Evolutionary conservation across 2,113 vertebrate genomes (phyloP), one percentile per base, ranked within the genome.

Genomic region (Silurus glanis): DNA sequence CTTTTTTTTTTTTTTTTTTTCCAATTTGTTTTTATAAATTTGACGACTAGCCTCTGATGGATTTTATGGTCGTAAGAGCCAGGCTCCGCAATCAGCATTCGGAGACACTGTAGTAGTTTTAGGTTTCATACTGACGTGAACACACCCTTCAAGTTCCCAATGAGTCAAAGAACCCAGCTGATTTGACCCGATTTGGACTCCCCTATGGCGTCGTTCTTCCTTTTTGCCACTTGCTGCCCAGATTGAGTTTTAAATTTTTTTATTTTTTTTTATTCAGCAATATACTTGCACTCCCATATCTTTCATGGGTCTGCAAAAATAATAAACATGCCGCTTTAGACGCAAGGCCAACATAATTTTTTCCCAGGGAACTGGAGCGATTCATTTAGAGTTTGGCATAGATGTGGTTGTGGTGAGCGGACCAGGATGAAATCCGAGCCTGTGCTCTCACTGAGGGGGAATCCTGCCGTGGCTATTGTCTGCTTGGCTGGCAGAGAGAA

Each of bases 401-500:
- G 82, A 74, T 25, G 79, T 85, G 84, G 37, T 83, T 53, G 16
- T 74, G 83, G 67, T 62, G 51, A 83, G 75, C 58, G 86, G 56
- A 64, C 8, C 58, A 83, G 82, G 51, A n/a, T 86, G 86, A 83
- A 87, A 86, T 83, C 37, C 51, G 85, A 87, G 74, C 71, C 79
- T 81, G 25, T 72, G 72, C 82, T 84, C 71, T 86, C 64, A 45
- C 59, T 45, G 81, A 80, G 62, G 55, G 76, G 90, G 87, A 76
- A 78, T 87, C 85, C 83, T 76, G 83, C 83, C 75, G 71, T 88
- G 87, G 78, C 83, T 79, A 88, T 89, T 88, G 84, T 84, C 82
- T 64, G 85, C 72, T 82, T 88, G 85, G 89, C 85, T 86, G 89
- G 86, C 86, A 78, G 53, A 80, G 83, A 82, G 79, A 87, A 82